Evolutionary conservation across 1,140 invertebrate species (phyloP), one percentile per base, ranked within the genome.

Genomic region (Ylistrum balloti): DNA sequence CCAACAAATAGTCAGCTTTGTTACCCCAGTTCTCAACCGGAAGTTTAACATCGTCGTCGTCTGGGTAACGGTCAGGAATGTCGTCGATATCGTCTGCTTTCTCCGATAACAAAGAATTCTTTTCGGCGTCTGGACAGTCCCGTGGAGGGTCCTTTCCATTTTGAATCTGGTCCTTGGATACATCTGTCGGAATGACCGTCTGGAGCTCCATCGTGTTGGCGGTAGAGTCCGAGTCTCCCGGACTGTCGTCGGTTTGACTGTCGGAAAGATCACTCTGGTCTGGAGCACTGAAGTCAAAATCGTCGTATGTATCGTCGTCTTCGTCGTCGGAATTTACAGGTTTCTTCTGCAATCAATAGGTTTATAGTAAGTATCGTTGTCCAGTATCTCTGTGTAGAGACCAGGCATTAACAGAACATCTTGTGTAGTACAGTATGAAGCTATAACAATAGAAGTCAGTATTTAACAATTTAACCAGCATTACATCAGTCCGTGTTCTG

Each of bases 1-100:
- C 96, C 13, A 97, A 89, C 41, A 97, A 93, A 93, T 96, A 97
- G 89, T 97, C 96, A 33, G 95, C 95, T 88, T 96, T 96, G 48
- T 96, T 96, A 20, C 92, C 93, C 96, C 96, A 97, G 3, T 94
- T 98, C 45, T 98, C 98, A 20, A 89, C 88, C 2, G 92, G 92
- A 13, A 87, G 91, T 33, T 56, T 86, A 33, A 92, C 89, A 38
- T 74, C 87, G 41, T 92, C 90, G 33, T 91, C 85, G 56, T 74
- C 56, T 28, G 56, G 56, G 56, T 74, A 74, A n/a, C n/a, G 56
- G 56, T 74, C 56, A 74, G 56, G 56, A 74, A 74, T 74, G 56
- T 74, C 56, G 56, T 74, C 56, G 28, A 74, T 74, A 74, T 74
- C 56, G n/a, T 74, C 56, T 74, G 28, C 56, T 74, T 74, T 74